phyloP scores from a whole-genome alignment of 2,797 vertebrate genomes.

The Emydoidea blandingii region DNA sequence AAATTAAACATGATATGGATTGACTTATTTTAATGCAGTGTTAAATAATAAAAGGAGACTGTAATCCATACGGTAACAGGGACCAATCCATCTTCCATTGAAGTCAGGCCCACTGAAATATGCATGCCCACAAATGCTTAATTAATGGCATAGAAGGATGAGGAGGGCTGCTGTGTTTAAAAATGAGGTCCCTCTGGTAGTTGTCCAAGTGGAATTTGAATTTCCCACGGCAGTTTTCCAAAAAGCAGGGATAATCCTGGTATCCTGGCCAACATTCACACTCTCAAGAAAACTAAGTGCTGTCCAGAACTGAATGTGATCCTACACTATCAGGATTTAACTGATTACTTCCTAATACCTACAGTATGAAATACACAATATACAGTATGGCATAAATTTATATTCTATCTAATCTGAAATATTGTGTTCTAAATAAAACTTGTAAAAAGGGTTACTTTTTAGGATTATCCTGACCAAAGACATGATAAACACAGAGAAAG shows the following conservation, averaged over 20 bases:
- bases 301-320: neutral
- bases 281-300: conserved; percentile 34
- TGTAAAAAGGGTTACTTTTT: neutral
- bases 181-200: conserved; percentile 47
- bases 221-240: conserved; percentile 67
- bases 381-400: neutral
- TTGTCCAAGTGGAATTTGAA: conserved; percentile 44
- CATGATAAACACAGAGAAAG: neutral
- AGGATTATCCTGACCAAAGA: neutral
- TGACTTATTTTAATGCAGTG: conserved; percentile 47
- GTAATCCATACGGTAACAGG: neutral
- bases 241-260: conserved; percentile 51
- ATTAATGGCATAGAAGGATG: conserved; percentile 4
- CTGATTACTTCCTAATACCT: neutral
- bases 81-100: neutral
- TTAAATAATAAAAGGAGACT: conserved; percentile 34
- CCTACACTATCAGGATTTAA: conserved; percentile 22
- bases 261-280: conserved; percentile 33
- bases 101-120: conserved; percentile 22
- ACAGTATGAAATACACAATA: neutral
- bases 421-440: neutral
- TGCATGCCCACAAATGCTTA: neutral
- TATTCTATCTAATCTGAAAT: neutral
- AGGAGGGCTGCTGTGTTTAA: conserved; percentile 19
- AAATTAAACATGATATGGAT: conserved; percentile 5